Evolutionary conservation across 2,888 invertebrate genomes (phyloP).

Genomic region (Bombyx huttoni): DNA sequence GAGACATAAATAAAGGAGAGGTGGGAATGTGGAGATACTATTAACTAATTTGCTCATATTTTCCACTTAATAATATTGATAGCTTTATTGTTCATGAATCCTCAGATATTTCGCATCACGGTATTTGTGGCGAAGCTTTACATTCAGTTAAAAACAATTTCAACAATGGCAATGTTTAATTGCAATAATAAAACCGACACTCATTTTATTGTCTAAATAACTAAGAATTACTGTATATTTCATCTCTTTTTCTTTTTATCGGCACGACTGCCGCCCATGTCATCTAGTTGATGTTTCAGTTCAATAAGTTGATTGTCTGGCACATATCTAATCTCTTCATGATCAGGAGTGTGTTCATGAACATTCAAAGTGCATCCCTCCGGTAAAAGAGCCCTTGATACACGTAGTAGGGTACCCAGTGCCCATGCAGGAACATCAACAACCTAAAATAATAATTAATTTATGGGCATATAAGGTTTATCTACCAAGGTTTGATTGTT

Average conservation of each 20-base stretch:
- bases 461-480: background rate
- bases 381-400: constrained; percentile 81
- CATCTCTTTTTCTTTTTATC: constrained; percentile 48
- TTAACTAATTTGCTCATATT: too few species aligned
- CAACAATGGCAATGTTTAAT: too few species aligned
- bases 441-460: constrained; percentile 36
- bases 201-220: background rate
- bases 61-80: too few species aligned
- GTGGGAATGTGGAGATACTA: too few species aligned
- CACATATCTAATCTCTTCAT: constrained; percentile 81
- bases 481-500: background rate
- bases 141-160: too few species aligned
- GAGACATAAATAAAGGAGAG: too few species aligned
- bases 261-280: constrained; percentile 70
- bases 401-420: constrained; percentile 80
- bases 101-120: too few species aligned
- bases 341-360: constrained; percentile 75
- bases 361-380: constrained; percentile 83
- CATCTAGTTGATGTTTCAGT: constrained; percentile 81
- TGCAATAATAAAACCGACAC: background rate
- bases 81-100: too few species aligned
- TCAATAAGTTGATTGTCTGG: constrained; percentile 87
- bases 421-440: constrained; percentile 74
- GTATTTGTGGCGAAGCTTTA: too few species aligned
- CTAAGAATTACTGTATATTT: background rate